Conservation (phyloP, 2,888 invertebrate genomes). For the Pammene aurita region DNA sequence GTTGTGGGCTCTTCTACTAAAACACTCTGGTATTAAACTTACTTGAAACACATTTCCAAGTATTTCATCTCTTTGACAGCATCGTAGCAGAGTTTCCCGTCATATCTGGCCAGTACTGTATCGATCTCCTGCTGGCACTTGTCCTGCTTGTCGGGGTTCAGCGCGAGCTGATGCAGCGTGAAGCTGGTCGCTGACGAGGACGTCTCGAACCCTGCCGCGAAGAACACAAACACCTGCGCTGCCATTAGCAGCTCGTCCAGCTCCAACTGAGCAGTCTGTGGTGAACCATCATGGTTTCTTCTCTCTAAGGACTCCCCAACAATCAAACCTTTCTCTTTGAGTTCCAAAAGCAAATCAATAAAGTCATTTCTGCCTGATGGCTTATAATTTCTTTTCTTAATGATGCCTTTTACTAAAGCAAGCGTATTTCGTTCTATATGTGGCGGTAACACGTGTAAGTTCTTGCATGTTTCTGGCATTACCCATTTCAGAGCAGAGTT, state of each 20-base stretch:
- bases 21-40: background rate
- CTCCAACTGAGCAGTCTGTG: background rate
- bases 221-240: constrained; percentile 57
- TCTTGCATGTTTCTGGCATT: background rate
- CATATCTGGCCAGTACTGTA: constrained; percentile 48
- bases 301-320: background rate
- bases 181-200: background rate
- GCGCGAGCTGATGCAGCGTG: constrained; percentile 50
- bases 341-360: background rate
- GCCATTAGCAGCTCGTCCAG: constrained; percentile 27
- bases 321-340: background rate
- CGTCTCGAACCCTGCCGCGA: constrained; percentile 66
- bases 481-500: background rate
- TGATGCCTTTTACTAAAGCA: background rate
- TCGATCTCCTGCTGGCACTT: constrained; percentile 60
- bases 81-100: constrained; percentile 53
- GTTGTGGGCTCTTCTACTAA: too few relatives aligned
- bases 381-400: background rate
- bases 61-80: constrained; percentile 46
- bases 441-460: background rate
- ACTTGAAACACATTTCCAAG: constrained; percentile 47
- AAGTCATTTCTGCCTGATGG: background rate
- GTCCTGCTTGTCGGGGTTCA: constrained; percentile 57
- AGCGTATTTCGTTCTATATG: background rate
- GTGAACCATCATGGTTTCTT: background rate